Percentiles rank a stretch among this genome's conserved stretches.
These are phyloP conservation scores for Pluvianellus socialis DNA, from an alignment of 2,113 vertebrate genomes.

Conservation along the genomic window DNA sequence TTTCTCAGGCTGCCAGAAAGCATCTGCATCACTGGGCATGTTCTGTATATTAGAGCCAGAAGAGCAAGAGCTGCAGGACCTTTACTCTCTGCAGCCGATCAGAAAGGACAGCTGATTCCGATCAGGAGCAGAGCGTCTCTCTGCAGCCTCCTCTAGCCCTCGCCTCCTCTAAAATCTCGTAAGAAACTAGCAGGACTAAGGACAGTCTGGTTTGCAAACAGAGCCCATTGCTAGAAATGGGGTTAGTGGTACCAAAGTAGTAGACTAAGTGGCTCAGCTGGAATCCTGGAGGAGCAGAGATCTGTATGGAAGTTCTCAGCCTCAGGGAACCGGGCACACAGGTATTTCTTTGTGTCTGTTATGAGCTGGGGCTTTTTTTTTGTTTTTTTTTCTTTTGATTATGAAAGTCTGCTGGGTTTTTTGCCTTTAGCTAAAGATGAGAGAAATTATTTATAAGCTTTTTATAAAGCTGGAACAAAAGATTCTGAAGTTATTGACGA, in stretches of 20 bases:
- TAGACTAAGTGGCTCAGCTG: background rate
- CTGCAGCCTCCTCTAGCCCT: constrained; percentile 9
- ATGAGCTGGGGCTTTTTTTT: background rate
- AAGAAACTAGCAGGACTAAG: background rate
- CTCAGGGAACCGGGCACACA: constrained; percentile 19
- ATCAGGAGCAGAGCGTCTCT: constrained; percentile 22
- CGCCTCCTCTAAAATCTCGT: background rate
- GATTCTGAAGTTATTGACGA: background rate
- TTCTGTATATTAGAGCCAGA: constrained; percentile 21
- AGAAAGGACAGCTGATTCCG: constrained; percentile 53
- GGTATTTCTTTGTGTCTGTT: constrained; percentile 54
- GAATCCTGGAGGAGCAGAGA: constrained; percentile 5
- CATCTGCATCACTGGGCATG: constrained; percentile 65
- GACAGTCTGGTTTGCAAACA: background rate
- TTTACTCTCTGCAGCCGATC: constrained; percentile 47
- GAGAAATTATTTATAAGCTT: background rate
- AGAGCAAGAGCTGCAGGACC: constrained; percentile 71
- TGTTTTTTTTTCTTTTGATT: background rate
- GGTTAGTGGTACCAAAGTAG: background rate
- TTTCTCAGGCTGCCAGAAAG: constrained; percentile 64
- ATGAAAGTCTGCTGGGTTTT: background rate
- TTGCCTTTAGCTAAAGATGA: background rate
- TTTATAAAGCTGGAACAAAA: background rate
- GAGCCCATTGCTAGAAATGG: background rate
- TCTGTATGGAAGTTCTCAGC: background rate